phyloP scores from a whole-genome alignment of 2,888 invertebrate species.

The Linnaemya tessellans region DNA sequence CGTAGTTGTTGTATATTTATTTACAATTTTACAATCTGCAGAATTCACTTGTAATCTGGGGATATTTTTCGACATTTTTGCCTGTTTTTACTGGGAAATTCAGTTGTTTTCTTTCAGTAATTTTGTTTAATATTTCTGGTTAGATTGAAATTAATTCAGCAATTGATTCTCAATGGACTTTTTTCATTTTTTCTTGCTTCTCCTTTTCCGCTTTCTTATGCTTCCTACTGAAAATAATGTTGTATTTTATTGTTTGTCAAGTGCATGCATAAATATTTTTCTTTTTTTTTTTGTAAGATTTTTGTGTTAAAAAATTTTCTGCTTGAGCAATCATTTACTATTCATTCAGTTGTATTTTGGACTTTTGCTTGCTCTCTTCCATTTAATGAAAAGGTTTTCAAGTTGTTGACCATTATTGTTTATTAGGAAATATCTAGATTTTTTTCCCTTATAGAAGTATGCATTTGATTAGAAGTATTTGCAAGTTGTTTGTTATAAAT shows the following conservation, averaged over 20 bases:
- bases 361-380: not conserved
- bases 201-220: constrained; percentile 8
- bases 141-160: constrained; percentile 75
- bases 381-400: constrained; percentile 23
- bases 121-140: constrained; percentile 55
- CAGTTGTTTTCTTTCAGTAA: not conserved
- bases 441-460: constrained; percentile 30
- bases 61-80: constrained; percentile 12
- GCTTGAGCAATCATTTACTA: constrained; percentile 66
- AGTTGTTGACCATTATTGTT: constrained; percentile 59
- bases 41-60: constrained; percentile 43
- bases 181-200: constrained; percentile 36
- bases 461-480: constrained; percentile 66
- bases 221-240: constrained; percentile 19
- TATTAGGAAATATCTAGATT: constrained; percentile 14
- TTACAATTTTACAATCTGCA: constrained; percentile 53
- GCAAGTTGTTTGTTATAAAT: constrained; percentile 33
- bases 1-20: constrained; percentile 18
- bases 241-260: constrained; percentile 54
- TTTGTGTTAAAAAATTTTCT: constrained; percentile 63
- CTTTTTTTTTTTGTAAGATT: not conserved
- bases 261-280: constrained; percentile 23
- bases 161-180: constrained; percentile 74
- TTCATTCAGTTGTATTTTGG: constrained; percentile 55
- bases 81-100: constrained; percentile 9